These are phyloP conservation scores for Prosopocoilus inquinatus DNA, from an alignment of 2,888 invertebrate genomes.

Conservation along the genomic window DNA sequence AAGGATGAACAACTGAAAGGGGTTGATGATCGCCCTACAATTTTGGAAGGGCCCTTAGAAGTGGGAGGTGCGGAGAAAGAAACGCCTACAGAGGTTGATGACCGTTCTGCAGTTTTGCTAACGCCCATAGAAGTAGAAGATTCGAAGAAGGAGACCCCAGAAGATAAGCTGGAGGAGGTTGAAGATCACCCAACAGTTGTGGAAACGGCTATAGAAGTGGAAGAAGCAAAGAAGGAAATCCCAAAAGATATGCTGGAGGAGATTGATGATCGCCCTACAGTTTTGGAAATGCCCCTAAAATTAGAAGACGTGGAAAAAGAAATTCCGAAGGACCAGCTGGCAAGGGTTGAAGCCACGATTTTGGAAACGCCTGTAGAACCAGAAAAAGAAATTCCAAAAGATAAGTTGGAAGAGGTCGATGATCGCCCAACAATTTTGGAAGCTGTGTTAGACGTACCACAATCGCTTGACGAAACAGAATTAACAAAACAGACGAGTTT, in stretches of 20 bases:
- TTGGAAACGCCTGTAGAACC: slow-evolving; percentile 1
- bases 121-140: too few species aligned
- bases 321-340: slow-evolving; percentile 9
- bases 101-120: too few species aligned
- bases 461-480: too few species aligned
- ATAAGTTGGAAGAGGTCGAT: background rate
- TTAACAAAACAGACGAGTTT: too few species aligned
- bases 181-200: background rate
- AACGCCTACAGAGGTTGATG: too few species aligned
- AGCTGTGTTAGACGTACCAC: background rate
- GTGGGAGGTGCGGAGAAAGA: too few species aligned
- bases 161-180: background rate
- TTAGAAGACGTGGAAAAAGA: slow-evolving; percentile 25
- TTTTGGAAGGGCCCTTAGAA: too few species aligned
- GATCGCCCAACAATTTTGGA: background rate
- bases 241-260: background rate
- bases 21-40: background rate
- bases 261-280: too few species aligned
- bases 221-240: background rate
- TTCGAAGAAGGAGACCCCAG: too few species aligned
- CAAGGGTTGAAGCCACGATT: background rate
- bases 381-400: slow-evolving; percentile 8
- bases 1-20: background rate
- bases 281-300: slow-evolving; percentile 4
- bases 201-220: background rate